A percentile compares a stretch with the other conserved stretches of the same genome.
These are phyloP conservation scores for Pachypanchax playfairii DNA, from an alignment of 2,113 vertebrate species.

Conservation along the genomic window DNA sequence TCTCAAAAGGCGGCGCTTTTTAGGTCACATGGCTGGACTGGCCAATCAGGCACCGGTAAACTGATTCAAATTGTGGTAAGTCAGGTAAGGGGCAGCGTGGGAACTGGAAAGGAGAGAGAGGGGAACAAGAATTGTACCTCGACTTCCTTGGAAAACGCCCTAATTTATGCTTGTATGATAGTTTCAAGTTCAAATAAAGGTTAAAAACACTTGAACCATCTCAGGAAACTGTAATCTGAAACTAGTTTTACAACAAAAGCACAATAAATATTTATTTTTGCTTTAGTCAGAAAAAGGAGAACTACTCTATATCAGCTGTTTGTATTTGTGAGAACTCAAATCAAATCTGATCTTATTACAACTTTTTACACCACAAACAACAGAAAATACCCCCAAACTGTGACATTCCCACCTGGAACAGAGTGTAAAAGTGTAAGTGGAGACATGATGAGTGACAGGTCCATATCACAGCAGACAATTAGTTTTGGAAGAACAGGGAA, in stretches of 20 bases:
- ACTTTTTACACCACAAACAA: neutral
- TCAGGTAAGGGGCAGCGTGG: conserved; percentile 80
- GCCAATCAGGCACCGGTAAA: conserved; percentile 74
- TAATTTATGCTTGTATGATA: conserved; percentile 16
- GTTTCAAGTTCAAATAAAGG: conserved; percentile 22
- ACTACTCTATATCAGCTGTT: too few relatives aligned
- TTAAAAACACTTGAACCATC: conserved; percentile 31
- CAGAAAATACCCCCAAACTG: neutral
- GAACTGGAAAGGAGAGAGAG: conserved; percentile 57
- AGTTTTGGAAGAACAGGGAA: too few relatives aligned
- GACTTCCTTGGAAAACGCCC: conserved; percentile 41
- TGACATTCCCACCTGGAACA: neutral
- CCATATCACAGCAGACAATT: too few relatives aligned
- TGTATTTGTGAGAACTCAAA: too few relatives aligned
- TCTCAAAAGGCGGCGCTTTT: conserved; percentile 67
- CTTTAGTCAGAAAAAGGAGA: neutral
- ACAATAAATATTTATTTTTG: too few relatives aligned
- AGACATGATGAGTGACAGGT: neutral
- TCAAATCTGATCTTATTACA: neutral
- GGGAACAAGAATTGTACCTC: conserved; percentile 22
- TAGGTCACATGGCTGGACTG: conserved; percentile 72
- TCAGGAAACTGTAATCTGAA: neutral
- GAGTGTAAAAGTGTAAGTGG: neutral
- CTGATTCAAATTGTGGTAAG: conserved; percentile 79
- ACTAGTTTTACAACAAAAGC: too few relatives aligned